Conservation (phyloP, 2,113 vertebrate species). For the Chamaetylas fuelleborni region DNA sequence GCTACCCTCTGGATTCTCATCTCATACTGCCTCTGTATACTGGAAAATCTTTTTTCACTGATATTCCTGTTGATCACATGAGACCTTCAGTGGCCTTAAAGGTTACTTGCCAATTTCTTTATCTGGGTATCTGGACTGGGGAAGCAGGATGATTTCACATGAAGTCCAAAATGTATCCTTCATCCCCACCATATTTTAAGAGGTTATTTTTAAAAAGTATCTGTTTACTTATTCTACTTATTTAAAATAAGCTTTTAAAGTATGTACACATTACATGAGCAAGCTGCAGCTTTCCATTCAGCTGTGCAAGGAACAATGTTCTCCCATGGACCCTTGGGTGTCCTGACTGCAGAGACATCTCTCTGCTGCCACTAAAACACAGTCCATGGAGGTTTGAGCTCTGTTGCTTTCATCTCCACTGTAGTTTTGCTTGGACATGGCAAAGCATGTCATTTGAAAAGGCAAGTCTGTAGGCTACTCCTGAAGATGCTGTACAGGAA, state of each 20-base stretch:
- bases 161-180: background rate
- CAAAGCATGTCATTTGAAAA: background rate
- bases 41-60: background rate
- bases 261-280: background rate
- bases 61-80: background rate
- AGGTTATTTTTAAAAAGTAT: background rate
- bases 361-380: background rate
- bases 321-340: background rate
- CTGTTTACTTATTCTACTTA: background rate
- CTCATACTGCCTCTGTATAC: background rate
- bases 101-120: background rate
- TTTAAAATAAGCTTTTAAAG: background rate
- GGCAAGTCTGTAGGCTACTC: background rate
- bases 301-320: background rate
- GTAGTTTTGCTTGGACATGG: background rate
- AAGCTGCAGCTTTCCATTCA: background rate
- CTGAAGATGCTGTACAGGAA: background rate
- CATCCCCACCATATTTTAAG: background rate
- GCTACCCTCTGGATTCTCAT: background rate
- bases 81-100: background rate
- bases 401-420: background rate
- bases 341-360: background rate
- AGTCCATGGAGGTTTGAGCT: background rate
- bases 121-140: background rate
- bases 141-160: background rate